These are phyloP conservation scores for Octodon degus DNA, from an alignment of 2,113 vertebrate species.

Conservation along the genomic window DNA sequence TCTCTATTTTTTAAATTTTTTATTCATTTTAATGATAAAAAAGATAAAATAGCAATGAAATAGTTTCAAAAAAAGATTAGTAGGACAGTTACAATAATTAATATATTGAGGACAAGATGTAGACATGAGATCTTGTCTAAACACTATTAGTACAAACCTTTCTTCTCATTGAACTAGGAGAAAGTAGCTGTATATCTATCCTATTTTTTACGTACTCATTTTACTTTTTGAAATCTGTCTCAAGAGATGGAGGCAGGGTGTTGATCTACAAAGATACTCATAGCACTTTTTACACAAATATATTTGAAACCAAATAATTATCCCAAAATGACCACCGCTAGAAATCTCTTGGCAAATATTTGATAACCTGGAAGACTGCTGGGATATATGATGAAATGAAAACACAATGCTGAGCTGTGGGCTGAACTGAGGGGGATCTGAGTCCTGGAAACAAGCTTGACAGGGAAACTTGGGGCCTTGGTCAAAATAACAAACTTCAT, in stretches of 20 bases:
- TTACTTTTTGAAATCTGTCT: constrained; percentile 3
- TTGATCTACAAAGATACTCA: background rate
- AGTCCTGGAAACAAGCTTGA: background rate
- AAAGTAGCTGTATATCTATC: no score
- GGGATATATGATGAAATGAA: background rate
- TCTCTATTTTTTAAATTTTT: background rate
- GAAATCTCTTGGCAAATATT: background rate
- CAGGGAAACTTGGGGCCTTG: background rate
- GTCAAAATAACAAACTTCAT: background rate
- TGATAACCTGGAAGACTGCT: background rate
- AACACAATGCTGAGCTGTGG: background rate
- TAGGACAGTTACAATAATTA: no score
- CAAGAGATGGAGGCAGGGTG: background rate
- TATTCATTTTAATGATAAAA: no score
- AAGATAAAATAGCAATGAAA: no score
- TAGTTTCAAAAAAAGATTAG: no score
- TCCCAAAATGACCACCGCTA: constrained; percentile 7
- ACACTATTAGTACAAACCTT: no score
- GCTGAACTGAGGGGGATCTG: background rate
- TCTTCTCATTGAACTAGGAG: no score
- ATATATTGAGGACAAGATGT: no score
- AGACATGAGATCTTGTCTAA: no score
- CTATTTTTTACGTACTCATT: background rate
- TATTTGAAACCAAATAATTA: background rate
- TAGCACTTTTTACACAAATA: background rate